Percentiles rank a stretch among this genome's conserved stretches.
These are phyloP conservation scores for Colistium nudipinnis DNA, from an alignment of 2,113 vertebrate species.

Conservation along the genomic window DNA sequence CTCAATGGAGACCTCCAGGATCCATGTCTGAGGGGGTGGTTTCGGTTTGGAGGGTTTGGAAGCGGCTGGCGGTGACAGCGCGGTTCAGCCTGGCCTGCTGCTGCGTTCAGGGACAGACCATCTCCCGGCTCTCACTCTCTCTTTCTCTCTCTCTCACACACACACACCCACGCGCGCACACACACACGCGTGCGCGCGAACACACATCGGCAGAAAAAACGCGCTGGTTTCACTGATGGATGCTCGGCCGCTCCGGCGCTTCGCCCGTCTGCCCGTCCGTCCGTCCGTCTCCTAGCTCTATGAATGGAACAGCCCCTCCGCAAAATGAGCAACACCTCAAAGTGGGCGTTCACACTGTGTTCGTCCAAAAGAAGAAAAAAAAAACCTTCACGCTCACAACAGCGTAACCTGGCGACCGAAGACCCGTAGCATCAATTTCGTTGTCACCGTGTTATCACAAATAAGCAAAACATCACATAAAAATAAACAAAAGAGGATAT, in stretches of 20 bases:
- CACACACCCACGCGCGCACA: conserved; percentile 18
- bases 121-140: conserved; percentile 50
- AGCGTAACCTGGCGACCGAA: conserved; percentile 25
- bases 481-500: no score
- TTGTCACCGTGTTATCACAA: no score
- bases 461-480: no score
- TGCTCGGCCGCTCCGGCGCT: conserved; percentile 52
- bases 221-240: conserved; percentile 45
- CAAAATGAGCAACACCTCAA: conserved; percentile 52
- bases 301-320: conserved; percentile 68
- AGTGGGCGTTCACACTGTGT: conserved; percentile 72
- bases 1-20: conserved; percentile 40
- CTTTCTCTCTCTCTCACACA: no score
- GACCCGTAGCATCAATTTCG: not conserved
- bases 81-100: conserved; percentile 49
- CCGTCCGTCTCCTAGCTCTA: conserved; percentile 45
- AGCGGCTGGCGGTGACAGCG: conserved; percentile 25
- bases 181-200: no score
- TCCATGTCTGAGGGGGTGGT: conserved; percentile 42
- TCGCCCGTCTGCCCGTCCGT: conserved; percentile 36
- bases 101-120: conserved; percentile 56
- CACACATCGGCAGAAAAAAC: no score
- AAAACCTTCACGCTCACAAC: not conserved
- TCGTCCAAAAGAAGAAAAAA: conserved; percentile 7
- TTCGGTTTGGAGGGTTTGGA: conserved; percentile 3